Percentiles rank a stretch among this genome's conserved stretches.
phyloP scores from a whole-genome alignment of 2,113 vertebrate genomes.

The Cariama cristata region DNA sequence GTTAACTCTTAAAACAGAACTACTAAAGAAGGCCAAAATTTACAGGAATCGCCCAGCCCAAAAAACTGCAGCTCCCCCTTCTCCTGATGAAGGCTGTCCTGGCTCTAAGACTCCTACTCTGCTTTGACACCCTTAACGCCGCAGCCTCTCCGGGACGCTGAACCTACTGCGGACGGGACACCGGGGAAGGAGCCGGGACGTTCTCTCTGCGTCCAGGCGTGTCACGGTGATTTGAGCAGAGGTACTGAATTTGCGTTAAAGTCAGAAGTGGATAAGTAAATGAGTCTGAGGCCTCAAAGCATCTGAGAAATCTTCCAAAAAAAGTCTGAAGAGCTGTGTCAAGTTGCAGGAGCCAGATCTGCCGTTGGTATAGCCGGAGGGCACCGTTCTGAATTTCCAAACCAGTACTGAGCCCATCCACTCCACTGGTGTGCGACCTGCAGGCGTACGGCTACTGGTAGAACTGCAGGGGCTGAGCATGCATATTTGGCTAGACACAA shows the following conservation, averaged over 20 bases:
- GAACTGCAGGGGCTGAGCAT: neutral
- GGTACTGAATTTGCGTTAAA: neutral
- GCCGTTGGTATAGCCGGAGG: neutral
- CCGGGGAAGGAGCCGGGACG: neutral
- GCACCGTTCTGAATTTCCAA: neutral
- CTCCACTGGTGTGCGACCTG: neutral
- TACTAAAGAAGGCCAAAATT: neutral
- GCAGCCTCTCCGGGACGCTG: neutral
- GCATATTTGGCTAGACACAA: rapidly evolving
- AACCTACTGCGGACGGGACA: rapidly evolving
- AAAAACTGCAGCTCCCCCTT: neutral
- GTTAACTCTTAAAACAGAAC: neutral
- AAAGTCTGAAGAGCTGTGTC: neutral
- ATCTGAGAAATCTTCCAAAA: neutral
- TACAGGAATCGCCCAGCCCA: neutral
- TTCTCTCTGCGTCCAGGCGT: neutral
- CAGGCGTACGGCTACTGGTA: rapidly evolving
- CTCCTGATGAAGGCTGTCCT: neutral
- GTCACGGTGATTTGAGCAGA: neutral
- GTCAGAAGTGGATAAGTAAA: neutral
- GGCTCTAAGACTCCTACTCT: neutral
- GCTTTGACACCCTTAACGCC: neutral
- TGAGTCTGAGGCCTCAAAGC: neutral
- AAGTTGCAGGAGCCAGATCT: neutral
- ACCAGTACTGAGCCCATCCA: neutral